Evolutionary conservation across 2,113 vertebrate species (phyloP), one percentile per base, ranked within the genome.

Genomic region (Gadus chalcogrammus): DNA sequence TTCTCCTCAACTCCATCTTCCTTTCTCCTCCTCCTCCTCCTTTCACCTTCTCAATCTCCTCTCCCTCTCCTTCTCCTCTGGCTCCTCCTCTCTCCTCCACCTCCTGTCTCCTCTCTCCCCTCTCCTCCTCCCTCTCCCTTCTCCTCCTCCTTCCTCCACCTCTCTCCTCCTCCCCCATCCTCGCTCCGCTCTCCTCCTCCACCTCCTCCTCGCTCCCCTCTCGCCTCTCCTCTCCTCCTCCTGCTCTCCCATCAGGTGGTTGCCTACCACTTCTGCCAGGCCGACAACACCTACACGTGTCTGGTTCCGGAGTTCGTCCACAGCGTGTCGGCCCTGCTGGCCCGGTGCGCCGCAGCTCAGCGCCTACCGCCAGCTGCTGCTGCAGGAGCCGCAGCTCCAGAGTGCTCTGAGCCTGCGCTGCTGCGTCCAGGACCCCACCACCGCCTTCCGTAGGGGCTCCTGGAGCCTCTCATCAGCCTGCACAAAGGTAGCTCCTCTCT

Each of bases 211-310:
- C 13, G 18, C 20, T 17, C 58, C 18, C 22, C 31, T 18, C 7
- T 53, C 8, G n/a, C 62, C 59, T 17, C 55, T 53, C 38, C 48
- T 24, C 17, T 42, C 56, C 48, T 31, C 42, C 5, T 17, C 4
- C 62, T 5, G 77, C n/a, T 73, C 59, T 62, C 38, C 72, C 18
- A 15, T 1, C 80, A 99, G 97, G 97, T 99, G 0, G 95, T 98
- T 42, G 96, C 97, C 2, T 99, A 98, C 75, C 97, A 99, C 80
- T 99, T 97, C 86, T 99, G 97, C 79, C 97, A 99, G 84, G 97
- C 97, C 0, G 97, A 99, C 86, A 99, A 99, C 89, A 96, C 97
- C 0, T 99, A 99, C 89, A 99, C 97, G 0, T 99, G 97, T 76
- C 94, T 99, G 3, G 97, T 99, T 22, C 97, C 97, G 0, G 97